phyloP scores from a whole-genome alignment of 2,888 invertebrate species.

The Tetrapedia diversipes region DNA sequence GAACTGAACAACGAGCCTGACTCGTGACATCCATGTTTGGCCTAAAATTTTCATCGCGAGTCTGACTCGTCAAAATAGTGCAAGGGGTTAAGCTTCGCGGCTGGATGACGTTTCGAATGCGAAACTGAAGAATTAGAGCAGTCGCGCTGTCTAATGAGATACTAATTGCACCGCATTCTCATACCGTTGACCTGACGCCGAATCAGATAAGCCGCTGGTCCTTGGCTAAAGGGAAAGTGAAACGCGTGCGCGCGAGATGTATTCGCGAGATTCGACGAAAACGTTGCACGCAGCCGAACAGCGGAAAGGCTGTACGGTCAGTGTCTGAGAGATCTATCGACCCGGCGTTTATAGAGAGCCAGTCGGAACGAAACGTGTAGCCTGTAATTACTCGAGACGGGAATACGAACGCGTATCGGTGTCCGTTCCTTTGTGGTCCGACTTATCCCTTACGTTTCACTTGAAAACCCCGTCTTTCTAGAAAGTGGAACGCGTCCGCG shows the following conservation, averaged over 20 bases:
- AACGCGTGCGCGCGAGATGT: conserved; percentile 38
- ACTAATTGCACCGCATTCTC: conserved; percentile 70
- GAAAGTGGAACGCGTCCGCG: not conserved
- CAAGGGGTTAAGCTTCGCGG: conserved; percentile 58
- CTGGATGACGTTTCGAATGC: conserved; percentile 73
- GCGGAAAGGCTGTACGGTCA: not conserved
- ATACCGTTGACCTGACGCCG: conserved; percentile 58
- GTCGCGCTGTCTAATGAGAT: conserved; percentile 67
- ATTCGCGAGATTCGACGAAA: conserved; percentile 57
- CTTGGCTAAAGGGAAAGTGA: conserved; percentile 49
- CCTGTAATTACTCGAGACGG: conserved; percentile 13
- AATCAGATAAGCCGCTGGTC: conserved; percentile 61
- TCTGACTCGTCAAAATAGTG: no score
- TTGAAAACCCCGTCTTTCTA: not conserved
- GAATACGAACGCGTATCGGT: not conserved
- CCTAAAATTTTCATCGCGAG: no score
- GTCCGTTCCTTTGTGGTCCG: not conserved
- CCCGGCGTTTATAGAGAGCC: conserved; percentile 10
- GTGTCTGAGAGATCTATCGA: conserved; percentile 35
- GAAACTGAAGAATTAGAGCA: conserved; percentile 69
- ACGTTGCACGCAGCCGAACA: conserved; percentile 6
- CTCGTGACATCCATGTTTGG: no score
- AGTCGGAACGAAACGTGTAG: not conserved
- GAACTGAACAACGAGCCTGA: no score
- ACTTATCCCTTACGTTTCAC: not conserved